Base-by-base conservation (phyloP, 2,888 invertebrate genomes). In the Clistopyga incitator region DNA sequence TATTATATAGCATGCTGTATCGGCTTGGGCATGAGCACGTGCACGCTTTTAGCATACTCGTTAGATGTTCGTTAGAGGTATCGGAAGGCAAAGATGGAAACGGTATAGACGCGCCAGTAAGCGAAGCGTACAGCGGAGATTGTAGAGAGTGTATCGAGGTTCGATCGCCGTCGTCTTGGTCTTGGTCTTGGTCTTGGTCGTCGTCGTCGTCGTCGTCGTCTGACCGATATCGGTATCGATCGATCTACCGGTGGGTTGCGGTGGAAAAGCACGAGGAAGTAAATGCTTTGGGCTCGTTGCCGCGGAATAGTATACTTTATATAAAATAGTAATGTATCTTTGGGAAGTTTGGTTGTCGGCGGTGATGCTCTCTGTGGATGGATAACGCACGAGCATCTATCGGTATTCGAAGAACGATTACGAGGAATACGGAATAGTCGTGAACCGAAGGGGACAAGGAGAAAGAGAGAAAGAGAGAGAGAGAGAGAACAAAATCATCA, bases 31-130 rank as follows among this genome's bases (percentile, higher is more conserved):
- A 87, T 87, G 85, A 86, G 86, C 87, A 86, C 85, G 87, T 85
- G 87, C 87, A 87, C 85, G 87, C 86, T 86, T 85, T 86, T 87
- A 84, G 85, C 86, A 85, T 86, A 86, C 83, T 85, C 85, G 86
- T 86, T 86, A 84, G 84, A 86, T 84, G 86, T 86, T 85, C 85
- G 84, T 86, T 86, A 85, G 84, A 85, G 84, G 77, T 81, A 75
- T 81, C 71, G 70, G 81, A 82, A 77, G 81, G 77, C 84, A 81
- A 79, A 79, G 72, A 84, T 75, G 82, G 82, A 84, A 77, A 86
- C 79, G 81, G 74, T 78, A 78, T 64, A 79, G 84, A 82, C 76
- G 52, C 64, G 56, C 56, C 56, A 65, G 50, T 23, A 6, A 45
- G 68, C 45, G 29, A 59, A 64, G 59, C 67, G 67, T 74, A 76